Evolutionary conservation across 2,797 vertebrate genomes (phyloP).

Genomic region (Periparus ater): DNA sequence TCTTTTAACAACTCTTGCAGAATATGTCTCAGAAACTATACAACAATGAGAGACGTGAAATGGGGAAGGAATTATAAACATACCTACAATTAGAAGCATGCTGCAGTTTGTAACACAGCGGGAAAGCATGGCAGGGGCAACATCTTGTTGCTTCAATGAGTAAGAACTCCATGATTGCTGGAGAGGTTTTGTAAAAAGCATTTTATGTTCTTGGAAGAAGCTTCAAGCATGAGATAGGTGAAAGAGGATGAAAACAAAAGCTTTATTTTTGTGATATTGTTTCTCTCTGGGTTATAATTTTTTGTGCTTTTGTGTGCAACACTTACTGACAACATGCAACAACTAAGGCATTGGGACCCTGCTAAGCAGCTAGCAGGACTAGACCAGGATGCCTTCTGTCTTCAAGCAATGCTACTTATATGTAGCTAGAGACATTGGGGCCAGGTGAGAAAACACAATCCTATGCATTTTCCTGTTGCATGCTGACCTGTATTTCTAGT

Average conservation of each 20-base stretch:
- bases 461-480: accelerated
- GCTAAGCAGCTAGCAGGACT: not conserved
- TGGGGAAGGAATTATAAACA: not conserved
- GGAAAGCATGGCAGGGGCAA: not conserved
- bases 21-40: not conserved
- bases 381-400: not conserved
- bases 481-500: not conserved
- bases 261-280: not conserved
- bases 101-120: not conserved
- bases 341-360: not conserved
- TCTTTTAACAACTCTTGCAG: not conserved
- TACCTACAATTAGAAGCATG: not conserved
- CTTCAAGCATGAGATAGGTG: not conserved
- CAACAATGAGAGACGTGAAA: not conserved
- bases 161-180: not conserved
- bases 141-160: not conserved
- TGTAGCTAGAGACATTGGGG: not conserved
- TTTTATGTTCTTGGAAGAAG: not conserved
- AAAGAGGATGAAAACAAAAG: not conserved
- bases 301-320: not conserved
- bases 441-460: not conserved
- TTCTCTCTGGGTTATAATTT: not conserved
- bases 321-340: not conserved
- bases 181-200: not conserved
- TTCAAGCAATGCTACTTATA: not conserved